Conservation (phyloP, 2,888 invertebrate genomes). For the Aricia artaxerxes region DNA sequence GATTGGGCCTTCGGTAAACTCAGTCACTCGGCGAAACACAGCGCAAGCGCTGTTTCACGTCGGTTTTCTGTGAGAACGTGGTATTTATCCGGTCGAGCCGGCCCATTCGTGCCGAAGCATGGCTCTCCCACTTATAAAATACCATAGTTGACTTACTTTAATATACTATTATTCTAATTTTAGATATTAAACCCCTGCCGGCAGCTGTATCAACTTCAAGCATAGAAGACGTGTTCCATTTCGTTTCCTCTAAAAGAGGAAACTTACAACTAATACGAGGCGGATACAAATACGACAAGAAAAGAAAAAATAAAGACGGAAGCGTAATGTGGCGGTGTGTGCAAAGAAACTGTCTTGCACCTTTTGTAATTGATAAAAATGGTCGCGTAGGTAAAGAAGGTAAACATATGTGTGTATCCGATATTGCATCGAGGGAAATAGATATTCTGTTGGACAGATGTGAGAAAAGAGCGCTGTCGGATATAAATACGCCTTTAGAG, state of each 20-base stretch:
- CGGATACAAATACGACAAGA: slow-evolving; percentile 3
- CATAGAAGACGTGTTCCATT: neutral
- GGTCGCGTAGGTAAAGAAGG: slow-evolving; percentile 5
- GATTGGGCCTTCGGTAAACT: no score
- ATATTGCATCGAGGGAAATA: slow-evolving; percentile 18
- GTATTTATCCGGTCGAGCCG: no score
- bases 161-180: neutral
- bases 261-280: slow-evolving; percentile 8
- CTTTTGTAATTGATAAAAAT: neutral
- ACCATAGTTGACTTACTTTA: neutral
- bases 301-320: slow-evolving; percentile 18
- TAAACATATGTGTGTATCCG: slow-evolving; percentile 12
- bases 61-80: no score
- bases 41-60: no score
- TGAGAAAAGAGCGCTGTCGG: neutral
- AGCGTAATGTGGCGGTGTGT: neutral
- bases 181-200: neutral
- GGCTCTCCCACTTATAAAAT: no score
- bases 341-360: slow-evolving; percentile 1
- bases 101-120: no score
- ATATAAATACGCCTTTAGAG: neutral
- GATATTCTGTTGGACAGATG: slow-evolving; percentile 6
- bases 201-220: neutral
- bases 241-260: slow-evolving; percentile 22
- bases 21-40: no score